These are phyloP conservation scores for Trichopoda pennipes DNA, from an alignment of 2,888 invertebrate genomes.

Conservation along the genomic window DNA sequence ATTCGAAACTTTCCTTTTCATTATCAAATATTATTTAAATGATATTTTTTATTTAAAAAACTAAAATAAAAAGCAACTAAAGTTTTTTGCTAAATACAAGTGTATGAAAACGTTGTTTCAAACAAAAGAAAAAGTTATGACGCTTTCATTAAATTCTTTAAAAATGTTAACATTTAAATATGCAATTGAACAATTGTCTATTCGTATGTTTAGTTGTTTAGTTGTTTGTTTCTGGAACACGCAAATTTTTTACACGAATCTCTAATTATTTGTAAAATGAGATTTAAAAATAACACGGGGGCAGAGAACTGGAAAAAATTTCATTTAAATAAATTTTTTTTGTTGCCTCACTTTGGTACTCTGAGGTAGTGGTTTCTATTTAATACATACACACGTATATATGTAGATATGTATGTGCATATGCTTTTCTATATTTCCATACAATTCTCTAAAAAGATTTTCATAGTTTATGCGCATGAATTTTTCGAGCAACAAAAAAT, in stretches of 20 bases:
- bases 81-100: conserved; percentile 11
- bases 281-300: conserved; percentile 31
- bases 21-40: neutral
- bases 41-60: neutral
- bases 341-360: conserved; percentile 1
- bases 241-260: conserved; percentile 43
- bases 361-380: conserved; percentile 37
- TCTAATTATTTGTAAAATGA: conserved; percentile 33
- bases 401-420: too few species aligned
- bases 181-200: conserved; percentile 31
- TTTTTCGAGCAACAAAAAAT: conserved; percentile 17
- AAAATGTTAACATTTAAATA: conserved; percentile 42
- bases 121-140: conserved; percentile 3
- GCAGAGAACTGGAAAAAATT: conserved; percentile 49
- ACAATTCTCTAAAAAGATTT: conserved; percentile 44
- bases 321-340: conserved; percentile 46
- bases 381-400: neutral
- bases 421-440: neutral
- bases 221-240: conserved; percentile 46
- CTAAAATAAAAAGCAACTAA: neutral
- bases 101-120: conserved; percentile 22
- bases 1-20: conserved; percentile 16
- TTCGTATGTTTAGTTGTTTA: conserved; percentile 37
- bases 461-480: conserved; percentile 54
- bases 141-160: conserved; percentile 35